Evolutionary conservation across 2,888 invertebrate species (phyloP).

Genomic region (Cheilosia urbana): DNA sequence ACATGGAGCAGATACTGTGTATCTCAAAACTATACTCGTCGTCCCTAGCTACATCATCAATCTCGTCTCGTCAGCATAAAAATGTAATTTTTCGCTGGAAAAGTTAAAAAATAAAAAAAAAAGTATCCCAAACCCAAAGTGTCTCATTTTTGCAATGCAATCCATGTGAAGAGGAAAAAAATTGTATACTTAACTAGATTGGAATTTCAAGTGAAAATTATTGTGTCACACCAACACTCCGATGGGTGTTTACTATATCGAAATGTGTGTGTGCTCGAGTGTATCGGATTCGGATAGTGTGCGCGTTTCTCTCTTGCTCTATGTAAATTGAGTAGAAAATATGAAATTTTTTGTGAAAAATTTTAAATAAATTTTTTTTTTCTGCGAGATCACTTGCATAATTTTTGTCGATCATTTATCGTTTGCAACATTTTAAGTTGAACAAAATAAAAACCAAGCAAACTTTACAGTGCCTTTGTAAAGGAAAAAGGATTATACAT

Average conservation of each 20-base stretch:
- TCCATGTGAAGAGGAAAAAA: constrained; percentile 44
- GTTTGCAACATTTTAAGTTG: constrained; percentile 43
- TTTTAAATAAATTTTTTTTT: constrained; percentile 11
- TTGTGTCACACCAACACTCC: constrained; percentile 75
- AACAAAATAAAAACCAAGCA: background rate
- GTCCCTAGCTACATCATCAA: constrained; percentile 17
- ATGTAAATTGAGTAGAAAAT: constrained; percentile 67
- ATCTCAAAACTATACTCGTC: constrained; percentile 22
- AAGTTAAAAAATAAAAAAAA: background rate
- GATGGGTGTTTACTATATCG: constrained; percentile 65
- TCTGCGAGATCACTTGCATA: background rate
- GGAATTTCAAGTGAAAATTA: constrained; percentile 76
- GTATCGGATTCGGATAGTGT: background rate
- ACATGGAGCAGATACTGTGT: constrained; percentile 26
- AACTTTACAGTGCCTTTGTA: constrained; percentile 10
- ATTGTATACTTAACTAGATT: constrained; percentile 74
- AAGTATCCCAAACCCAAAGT: constrained; percentile 28
- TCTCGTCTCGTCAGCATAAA: constrained; percentile 53
- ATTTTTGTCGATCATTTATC: constrained; percentile 3
- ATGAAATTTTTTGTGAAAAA: constrained; percentile 59
- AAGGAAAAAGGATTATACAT: no score
- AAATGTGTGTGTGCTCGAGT: constrained; percentile 31
- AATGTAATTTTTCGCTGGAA: constrained; percentile 49
- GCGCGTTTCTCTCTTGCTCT: constrained; percentile 34
- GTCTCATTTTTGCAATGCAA: constrained; percentile 64